Evolutionary conservation across 2,113 vertebrate species (phyloP).

Genomic region (Notarius quadriscutis): DNA sequence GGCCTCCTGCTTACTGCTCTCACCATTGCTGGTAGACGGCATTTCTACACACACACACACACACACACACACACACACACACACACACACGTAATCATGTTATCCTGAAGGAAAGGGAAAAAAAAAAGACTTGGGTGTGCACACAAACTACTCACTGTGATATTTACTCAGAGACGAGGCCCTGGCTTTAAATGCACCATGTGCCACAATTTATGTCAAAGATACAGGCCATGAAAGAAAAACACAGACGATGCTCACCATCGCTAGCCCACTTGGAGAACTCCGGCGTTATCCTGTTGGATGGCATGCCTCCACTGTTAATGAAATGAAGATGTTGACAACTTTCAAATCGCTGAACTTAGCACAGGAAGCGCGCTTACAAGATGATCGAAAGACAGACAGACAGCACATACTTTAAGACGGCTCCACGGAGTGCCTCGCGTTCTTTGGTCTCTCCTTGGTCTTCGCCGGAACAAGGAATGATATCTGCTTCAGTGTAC

Average conservation of each 20-base stretch:
- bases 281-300: conserved; percentile 94
- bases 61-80: conserved; percentile 30
- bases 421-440: conserved; percentile 93
- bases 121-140: not conserved
- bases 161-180: not conserved
- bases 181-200: not conserved
- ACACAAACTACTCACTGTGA: not conserved
- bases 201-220: not conserved
- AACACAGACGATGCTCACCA: conserved; percentile 74
- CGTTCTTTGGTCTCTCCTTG: conserved; percentile 96
- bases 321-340: conserved; percentile 44
- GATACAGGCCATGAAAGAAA: not conserved
- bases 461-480: conserved; percentile 97
- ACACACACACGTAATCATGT: not conserved
- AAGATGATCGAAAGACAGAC: not conserved
- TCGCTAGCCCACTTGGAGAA: conserved; percentile 98
- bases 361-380: not conserved
- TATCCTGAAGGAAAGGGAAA: not conserved
- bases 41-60: conserved; percentile 78
- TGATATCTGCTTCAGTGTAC: conserved; percentile 96
- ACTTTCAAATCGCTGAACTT: not conserved
- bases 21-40: conserved; percentile 98
- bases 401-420: conserved; percentile 85
- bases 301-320: conserved; percentile 90
- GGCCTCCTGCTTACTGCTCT: conserved; percentile 92